Conservation (phyloP, 2,888 invertebrate species). For the Hymenopus coronatus region DNA sequence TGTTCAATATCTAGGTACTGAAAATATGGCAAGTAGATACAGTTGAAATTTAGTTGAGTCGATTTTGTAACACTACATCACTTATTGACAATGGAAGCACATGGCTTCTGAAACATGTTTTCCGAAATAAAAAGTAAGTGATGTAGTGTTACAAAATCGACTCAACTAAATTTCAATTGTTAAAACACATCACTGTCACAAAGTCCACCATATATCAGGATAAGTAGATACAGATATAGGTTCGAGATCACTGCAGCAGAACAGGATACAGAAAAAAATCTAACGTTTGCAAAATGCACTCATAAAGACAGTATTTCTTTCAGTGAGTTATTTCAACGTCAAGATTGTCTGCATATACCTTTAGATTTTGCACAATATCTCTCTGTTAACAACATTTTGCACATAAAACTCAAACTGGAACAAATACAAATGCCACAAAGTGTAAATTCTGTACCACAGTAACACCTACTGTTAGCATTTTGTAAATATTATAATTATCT, state of each 20-base stretch:
- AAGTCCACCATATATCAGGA: no score
- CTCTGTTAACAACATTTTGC: not conserved
- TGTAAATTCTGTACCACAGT: no score
- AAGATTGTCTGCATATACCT: not conserved
- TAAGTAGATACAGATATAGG: not conserved
- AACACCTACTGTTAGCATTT: no score
- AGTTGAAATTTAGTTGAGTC: no score
- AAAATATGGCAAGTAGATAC: not conserved
- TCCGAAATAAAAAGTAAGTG: no score
- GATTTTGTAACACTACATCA: no score
- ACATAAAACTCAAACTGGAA: not conserved
- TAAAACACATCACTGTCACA: no score
- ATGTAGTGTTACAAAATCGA: no score
- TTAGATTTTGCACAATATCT: not conserved
- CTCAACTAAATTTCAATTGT: no score
- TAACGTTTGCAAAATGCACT: not conserved
- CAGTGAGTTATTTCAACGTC: not conserved
- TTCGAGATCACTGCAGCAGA: not conserved
- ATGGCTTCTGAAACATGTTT: no score
- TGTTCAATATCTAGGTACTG: not conserved
- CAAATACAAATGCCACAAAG: not conserved
- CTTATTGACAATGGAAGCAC: no score
- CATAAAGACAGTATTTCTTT: not conserved
- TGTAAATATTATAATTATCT: no score
- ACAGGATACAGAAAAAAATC: not conserved